Conservation (phyloP, 2,888 invertebrate genomes). For the Tillus elongatus region DNA sequence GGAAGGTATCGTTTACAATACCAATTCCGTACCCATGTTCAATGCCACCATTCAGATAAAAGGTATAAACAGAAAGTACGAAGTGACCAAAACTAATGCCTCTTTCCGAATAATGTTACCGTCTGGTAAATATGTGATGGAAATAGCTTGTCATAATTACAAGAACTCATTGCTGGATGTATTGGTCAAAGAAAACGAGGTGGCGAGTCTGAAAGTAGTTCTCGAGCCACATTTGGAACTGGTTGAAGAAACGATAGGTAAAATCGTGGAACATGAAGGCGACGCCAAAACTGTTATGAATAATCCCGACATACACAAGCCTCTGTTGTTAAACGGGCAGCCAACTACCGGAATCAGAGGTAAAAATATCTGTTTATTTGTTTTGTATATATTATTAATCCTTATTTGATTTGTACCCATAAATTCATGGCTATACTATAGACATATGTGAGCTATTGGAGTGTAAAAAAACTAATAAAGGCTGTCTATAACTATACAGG, state of each 20-base stretch:
- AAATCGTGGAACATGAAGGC: slow-evolving; percentile 11
- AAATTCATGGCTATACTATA: no score
- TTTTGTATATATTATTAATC: no score
- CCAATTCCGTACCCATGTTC: slow-evolving; percentile 53
- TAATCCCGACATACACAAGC: slow-evolving; percentile 21
- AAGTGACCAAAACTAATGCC: slow-evolving; percentile 59
- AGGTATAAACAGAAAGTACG: slow-evolving; percentile 48
- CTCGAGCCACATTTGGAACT: slow-evolving; percentile 14
- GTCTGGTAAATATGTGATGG: slow-evolving; percentile 55
- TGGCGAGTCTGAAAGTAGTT: slow-evolving; percentile 37
- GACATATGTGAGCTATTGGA: no score
- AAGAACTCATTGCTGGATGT: slow-evolving; percentile 43
- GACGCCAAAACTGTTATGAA: slow-evolving; percentile 10
- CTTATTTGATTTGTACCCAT: no score
- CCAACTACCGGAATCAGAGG: slow-evolving; percentile 27
- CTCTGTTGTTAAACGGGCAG: slow-evolving; percentile 20
- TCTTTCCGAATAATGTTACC: slow-evolving; percentile 64
- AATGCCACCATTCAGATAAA: slow-evolving; percentile 63
- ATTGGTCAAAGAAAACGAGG: slow-evolving; percentile 37
- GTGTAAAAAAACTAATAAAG: no score
- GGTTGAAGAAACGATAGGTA: slow-evolving; percentile 11
- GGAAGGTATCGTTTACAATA: slow-evolving; percentile 61
- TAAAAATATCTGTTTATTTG: no score
- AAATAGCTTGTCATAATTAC: slow-evolving; percentile 55
- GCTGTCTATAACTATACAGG: no score